Percentiles rank a stretch among this genome's conserved stretches.
phyloP scores from a whole-genome alignment of 1,140 invertebrate species.

The Meteorus sp. region DNA sequence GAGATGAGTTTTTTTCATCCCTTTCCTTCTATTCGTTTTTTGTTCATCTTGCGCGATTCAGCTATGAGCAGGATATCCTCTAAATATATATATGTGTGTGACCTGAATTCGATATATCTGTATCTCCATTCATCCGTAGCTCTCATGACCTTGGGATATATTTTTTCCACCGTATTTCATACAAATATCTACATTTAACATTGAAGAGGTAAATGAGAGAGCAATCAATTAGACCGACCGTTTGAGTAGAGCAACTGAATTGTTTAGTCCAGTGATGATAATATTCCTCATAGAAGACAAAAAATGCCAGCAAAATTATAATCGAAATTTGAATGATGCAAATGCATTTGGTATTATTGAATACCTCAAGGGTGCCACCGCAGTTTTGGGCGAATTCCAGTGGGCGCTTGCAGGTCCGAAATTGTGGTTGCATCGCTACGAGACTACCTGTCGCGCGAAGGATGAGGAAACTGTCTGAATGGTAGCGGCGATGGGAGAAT shows the following conservation, averaged over 20 bases:
- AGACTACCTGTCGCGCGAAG: constrained; percentile 19
- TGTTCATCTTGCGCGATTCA: constrained; percentile 27
- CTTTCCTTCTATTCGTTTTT: constrained; percentile 32
- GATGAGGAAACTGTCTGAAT: constrained; percentile 14
- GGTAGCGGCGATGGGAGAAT: neutral
- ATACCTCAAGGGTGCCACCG: too few species aligned
- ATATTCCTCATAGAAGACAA: too few species aligned
- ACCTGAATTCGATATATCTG: neutral
- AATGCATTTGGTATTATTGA: too few species aligned
- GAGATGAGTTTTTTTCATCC: constrained; percentile 37
- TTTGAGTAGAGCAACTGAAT: too few species aligned
- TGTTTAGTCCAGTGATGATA: too few species aligned
- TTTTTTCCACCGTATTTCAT: too few species aligned
- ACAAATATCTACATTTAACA: too few species aligned
- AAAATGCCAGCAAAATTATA: too few species aligned
- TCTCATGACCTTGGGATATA: too few species aligned
- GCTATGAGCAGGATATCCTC: constrained; percentile 52
- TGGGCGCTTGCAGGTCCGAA: neutral
- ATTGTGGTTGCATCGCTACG: constrained; percentile 15
- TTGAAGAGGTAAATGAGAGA: too few species aligned
- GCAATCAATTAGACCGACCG: too few species aligned
- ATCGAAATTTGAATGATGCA: too few species aligned
- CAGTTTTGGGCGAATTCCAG: constrained; percentile 12
- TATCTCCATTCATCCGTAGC: neutral
- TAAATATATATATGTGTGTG: neutral